Conservation (phyloP, 2,797 vertebrate species). For the Synanceia verrucosa region DNA sequence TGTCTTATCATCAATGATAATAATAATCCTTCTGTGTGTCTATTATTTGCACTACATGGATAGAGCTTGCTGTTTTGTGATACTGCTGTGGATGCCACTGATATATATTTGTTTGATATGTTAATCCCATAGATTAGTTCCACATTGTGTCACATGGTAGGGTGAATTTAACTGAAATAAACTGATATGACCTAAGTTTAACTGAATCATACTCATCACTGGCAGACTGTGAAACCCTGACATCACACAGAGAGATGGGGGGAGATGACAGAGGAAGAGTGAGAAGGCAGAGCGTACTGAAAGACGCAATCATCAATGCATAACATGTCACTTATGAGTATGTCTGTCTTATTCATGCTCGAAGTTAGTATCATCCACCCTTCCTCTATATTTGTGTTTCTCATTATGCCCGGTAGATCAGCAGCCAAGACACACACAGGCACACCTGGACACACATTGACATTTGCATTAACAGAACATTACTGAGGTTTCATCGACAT, state of each 20-base stretch:
- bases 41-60: not conserved
- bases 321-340: slow-evolving; percentile 23
- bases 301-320: slow-evolving; percentile 15
- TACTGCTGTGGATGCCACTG: not conserved
- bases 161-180: slow-evolving; percentile 14
- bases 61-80: not conserved
- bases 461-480: not conserved
- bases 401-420: not conserved
- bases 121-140: slow-evolving; percentile 7
- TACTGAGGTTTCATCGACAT: too few relatives aligned
- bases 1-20: not conserved
- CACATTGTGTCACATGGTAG: not conserved
- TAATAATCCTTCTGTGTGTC: not conserved
- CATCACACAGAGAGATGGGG: not conserved
- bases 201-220: slow-evolving; percentile 26
- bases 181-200: slow-evolving; percentile 23
- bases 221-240: slow-evolving; percentile 37
- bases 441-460: not conserved
- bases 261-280: slow-evolving; percentile 39
- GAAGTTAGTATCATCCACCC: not conserved
- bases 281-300: slow-evolving; percentile 41
- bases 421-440: not conserved
- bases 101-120: not conserved
- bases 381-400: not conserved
- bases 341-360: slow-evolving; percentile 1